Evolutionary conservation across 2,888 invertebrate species (phyloP), one percentile per base, ranked within the genome.

Genomic region (Drosophila tripunctata): DNA sequence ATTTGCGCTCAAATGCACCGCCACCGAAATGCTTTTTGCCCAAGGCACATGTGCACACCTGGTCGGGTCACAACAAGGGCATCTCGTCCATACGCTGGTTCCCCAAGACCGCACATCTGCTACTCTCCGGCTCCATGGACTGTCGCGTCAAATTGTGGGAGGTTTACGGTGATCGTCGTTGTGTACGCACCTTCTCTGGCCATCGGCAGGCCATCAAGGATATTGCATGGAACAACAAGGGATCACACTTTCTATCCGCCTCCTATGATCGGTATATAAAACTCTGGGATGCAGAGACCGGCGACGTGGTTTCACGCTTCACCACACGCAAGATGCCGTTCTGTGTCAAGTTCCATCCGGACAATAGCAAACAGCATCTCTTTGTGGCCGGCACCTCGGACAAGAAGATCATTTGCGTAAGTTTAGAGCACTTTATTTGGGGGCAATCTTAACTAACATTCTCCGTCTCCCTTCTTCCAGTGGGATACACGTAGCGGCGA

Each of bases 341-440:
- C 92, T 99, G 99, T 91, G 96, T 97, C 40, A 99, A 98, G 92
- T 99, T 99, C 91, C 96, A 99, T 92, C 99, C 99, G 0, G 99
- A 99, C 88, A 95, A 95, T 45, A 98, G 98, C 88, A 99, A 99
- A 85, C 99, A 99, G 88, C 96, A 99, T 92, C 93, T 99, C 19
- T 99, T 99, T 92, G 98, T 99, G 1, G 98, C 98, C 45, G 99
- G 99, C 57, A 99, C 99, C 1, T 98, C 98, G 0, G 99, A 99
- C 89, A 99, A 99, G 92, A 99, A 99, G 93, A 99, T 99, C 77
- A 96, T 99, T 88, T 99, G 99, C 91, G 97, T 98, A 92, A 94
- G 96, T 60, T 24, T 12, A 17, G n/a, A n/a, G n/a, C n/a, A n/a
- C n/a, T n/a, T n/a, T 12, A 2, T 8, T 2, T 14, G 1, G n/a